Conservation (phyloP, 1,140 invertebrate species). For the Eueides isabella region DNA sequence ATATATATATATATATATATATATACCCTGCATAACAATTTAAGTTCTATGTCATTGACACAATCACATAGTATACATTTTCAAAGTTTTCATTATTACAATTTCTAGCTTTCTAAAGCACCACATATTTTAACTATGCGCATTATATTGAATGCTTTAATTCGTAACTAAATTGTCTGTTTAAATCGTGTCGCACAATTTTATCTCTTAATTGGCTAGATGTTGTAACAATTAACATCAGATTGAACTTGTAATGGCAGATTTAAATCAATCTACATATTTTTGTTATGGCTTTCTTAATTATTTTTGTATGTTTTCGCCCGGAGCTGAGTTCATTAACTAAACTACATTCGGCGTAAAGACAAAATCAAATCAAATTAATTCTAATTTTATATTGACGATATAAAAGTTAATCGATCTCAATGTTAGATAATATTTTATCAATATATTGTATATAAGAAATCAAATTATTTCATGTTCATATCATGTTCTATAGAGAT, state of each 20-base stretch:
- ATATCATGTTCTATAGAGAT: too few species aligned
- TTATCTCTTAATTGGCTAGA: constrained; percentile 27
- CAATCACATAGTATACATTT: too few species aligned
- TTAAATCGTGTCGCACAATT: constrained; percentile 24
- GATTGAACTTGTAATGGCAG: neutral
- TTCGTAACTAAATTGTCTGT: constrained; percentile 21
- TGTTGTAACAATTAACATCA: constrained; percentile 11
- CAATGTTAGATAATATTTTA: constrained; percentile 5
- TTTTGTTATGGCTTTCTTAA: neutral
- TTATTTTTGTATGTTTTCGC: neutral
- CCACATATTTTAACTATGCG: neutral
- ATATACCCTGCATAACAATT: too few species aligned
- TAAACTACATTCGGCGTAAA: neutral
- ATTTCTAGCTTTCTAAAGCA: too few species aligned
- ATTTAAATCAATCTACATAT: constrained; percentile 15
- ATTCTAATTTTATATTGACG: neutral
- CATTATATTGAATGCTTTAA: constrained; percentile 14
- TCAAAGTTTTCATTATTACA: too few species aligned
- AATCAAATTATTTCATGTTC: neutral
- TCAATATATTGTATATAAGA: too few species aligned
- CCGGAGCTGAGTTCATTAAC: neutral
- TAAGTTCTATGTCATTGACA: too few species aligned
- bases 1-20: too few species aligned
- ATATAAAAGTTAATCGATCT: neutral
- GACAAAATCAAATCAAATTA: neutral